phyloP scores from a whole-genome alignment of 35 echinoderm and acorn worm genomes.

The Anneissia japonica region DNA sequence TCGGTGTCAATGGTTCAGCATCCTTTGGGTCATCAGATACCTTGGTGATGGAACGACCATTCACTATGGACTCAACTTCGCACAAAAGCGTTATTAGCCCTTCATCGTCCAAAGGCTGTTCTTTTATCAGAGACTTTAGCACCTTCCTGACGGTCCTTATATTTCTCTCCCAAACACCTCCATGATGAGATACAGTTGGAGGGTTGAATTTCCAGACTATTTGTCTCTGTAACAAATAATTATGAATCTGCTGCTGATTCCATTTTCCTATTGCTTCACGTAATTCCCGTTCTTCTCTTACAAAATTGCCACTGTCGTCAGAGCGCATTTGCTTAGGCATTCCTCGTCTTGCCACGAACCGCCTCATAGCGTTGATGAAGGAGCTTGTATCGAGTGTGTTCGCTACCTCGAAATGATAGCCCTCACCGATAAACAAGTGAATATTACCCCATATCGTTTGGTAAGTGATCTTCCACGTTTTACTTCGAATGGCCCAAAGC shows the following conservation, averaged over 20 bases:
- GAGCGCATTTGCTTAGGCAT: background rate
- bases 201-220: constrained; percentile 49
- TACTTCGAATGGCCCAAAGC: constrained; percentile 42
- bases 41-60: constrained; percentile 37
- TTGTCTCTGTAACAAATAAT: background rate
- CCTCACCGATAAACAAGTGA: constrained; percentile 48
- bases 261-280: constrained; percentile 13
- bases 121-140: constrained; percentile 17
- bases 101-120: constrained; percentile 51
- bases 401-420: constrained; percentile 40
- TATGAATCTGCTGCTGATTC: constrained; percentile 5
- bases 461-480: constrained; percentile 19
- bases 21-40: constrained; percentile 26
- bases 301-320: constrained; percentile 46
- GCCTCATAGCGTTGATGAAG: constrained; percentile 23
- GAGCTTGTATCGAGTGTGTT: constrained; percentile 32
- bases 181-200: constrained; percentile 28
- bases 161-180: constrained; percentile 45
- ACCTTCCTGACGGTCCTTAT: constrained; percentile 44
- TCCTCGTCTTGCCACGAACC: constrained; percentile 34
- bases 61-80: constrained; percentile 36
- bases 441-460: constrained; percentile 51
- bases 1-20: constrained; percentile 11
- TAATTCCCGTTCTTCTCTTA: constrained; percentile 12
- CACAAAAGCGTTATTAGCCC: constrained; percentile 39